Evolutionary conservation across 2,113 vertebrate genomes (phyloP), one percentile per base, ranked within the genome.

Genomic region (Gasterosteus aculeatus): DNA sequence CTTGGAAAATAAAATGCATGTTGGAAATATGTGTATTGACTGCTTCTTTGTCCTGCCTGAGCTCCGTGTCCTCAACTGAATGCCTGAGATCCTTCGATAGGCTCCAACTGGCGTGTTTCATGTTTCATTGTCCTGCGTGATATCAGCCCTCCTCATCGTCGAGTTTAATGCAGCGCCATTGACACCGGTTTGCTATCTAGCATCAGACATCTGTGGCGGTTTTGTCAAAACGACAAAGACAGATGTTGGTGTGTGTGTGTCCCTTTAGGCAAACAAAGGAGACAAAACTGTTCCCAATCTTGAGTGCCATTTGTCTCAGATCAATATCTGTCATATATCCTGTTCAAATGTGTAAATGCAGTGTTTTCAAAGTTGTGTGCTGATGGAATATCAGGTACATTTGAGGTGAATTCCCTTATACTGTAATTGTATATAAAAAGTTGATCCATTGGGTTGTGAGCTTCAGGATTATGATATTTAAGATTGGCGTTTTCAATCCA

Each of bases 11-110:
- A 65, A 51, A 73, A 51, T 82, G 68, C 64, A 61, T 67, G 77
- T 64, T 76, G 85, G 51, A 59, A 77, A 77, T 54, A 31, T 15
- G 69, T 75, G 46, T 42, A 3, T 64, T 75, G 60, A 69, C 22
- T 61, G 54, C 53, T 57, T 46, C 72, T 85, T 78, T 86, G 68
- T 81, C 62, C 54, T 26, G 54, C 53, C 74, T 75, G 77, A 83
- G 72, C 71, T 60, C 64, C 63, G 49, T 44, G 11, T 85, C 75
- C 38, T 67, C 62, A 51, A 72, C 54, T 71, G 63, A 80, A 77
- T 69, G 81, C 1, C 69, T 1, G 35, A 75, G 49, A 71, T 75
- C 62, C 62, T 71, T 72, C 72, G 69, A 51, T 16, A 16, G 49
- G 18, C 38, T 64, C 12, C 57, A 51, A 57, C 19, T 35, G 35